A percentile compares a stretch with the other conserved stretches of the same genome.
phyloP scores from a whole-genome alignment of 2,888 invertebrate genomes.

The Germaria angustata region DNA sequence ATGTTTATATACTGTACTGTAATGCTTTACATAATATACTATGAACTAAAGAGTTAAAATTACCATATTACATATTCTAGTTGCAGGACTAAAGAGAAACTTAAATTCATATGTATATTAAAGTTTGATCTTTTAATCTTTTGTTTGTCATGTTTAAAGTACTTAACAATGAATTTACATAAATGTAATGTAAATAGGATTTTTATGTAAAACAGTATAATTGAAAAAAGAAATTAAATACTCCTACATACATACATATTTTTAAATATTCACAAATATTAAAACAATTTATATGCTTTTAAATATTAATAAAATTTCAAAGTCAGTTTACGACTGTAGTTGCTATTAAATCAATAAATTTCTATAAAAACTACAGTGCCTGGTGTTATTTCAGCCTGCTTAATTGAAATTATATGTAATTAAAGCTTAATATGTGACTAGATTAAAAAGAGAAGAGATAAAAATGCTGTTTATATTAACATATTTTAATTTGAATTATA shows the following conservation, averaged over 20 bases:
- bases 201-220: constrained; percentile 6
- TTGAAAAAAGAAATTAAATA: neutral
- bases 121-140: constrained; percentile 23
- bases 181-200: constrained; percentile 10
- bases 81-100: too few species aligned
- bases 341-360: constrained; percentile 22
- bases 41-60: too few species aligned
- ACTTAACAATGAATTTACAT: neutral
- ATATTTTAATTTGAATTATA: constrained; percentile 54
- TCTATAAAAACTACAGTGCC: neutral
- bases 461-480: constrained; percentile 31
- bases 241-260: neutral
- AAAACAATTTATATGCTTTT: constrained; percentile 13
- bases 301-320: neutral
- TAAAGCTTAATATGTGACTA: constrained; percentile 49
- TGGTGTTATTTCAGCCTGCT: constrained; percentile 27
- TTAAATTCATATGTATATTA: too few species aligned
- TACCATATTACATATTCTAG: too few species aligned
- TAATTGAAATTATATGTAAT: constrained; percentile 64
- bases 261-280: constrained; percentile 15
- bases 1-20: too few species aligned
- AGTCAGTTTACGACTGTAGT: neutral
- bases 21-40: too few species aligned
- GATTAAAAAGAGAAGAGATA: constrained; percentile 26
- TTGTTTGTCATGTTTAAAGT: neutral